Base-by-base conservation (phyloP, 2,113 vertebrate species). In the Prinia subflava region DNA sequence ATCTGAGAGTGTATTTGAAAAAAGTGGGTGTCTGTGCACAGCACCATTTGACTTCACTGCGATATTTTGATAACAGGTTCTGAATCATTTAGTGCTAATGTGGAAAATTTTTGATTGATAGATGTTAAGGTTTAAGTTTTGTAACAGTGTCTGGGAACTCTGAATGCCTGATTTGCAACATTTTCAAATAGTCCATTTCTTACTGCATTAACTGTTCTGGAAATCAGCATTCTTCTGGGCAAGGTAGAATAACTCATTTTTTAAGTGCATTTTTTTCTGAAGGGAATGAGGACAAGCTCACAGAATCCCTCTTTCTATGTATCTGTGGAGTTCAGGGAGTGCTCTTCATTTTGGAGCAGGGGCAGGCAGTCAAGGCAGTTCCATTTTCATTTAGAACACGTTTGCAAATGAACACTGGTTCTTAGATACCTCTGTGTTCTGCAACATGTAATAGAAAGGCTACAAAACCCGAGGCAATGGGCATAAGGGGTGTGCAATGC, bases 241-340 rank as follows among this genome's bases (percentile, higher is more conserved):
- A 70, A 44, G 15, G 17, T 59, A 33, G 64, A 42, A 37, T 56
- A 68, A 33, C 7, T 9, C 30, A 81, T 39, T 39, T 39, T 39
- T 39, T 39, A 39, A 39, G 11, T 10, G 13, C 11, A 6, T 55
- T 75, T 88, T 65, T 73, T 86, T 52, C 71, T 81, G 59, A 89
- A 41, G 35, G 75, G 24, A 24, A 24, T 37, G 44, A 75, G 7
- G 12, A 31, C 31, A 24, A 69, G 11, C 9, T 94, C 14, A 22
- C 39, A 44, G 1, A 2, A 87, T 47, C 4, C 21, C 10, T 70
- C 47, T 55, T 67, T 67, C 69, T 68, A 1, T 0, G 0, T 20
- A 8, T 21, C 13, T 37, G 28, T 30, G 39, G 35, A 75, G 20
- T 8, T 2, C 44, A 56, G 60, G 16, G 50, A 70, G 11, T 4